phyloP scores from a whole-genome alignment of 1,140 invertebrate species.

The Caenorhabditis inopinata region DNA sequence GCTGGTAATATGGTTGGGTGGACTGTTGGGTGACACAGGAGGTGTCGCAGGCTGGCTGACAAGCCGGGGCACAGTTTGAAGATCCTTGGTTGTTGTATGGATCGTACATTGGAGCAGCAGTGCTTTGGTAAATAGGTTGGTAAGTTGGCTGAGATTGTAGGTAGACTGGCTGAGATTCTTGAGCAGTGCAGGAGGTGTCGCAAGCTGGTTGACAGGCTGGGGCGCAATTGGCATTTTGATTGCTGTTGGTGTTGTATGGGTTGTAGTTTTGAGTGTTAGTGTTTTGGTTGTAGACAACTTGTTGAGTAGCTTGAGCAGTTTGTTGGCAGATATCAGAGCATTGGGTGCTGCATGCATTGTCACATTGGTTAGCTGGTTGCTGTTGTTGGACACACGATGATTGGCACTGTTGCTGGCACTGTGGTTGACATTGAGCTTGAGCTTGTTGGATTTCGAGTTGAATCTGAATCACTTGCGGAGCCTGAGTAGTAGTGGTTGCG shows the following conservation, averaged over 20 bases:
- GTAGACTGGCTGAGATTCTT: slow-evolving; percentile 18
- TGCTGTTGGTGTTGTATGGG: slow-evolving; percentile 7
- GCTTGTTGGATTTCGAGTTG: slow-evolving; percentile 26
- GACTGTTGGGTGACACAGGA: slow-evolving; percentile 25
- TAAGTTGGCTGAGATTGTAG: background rate
- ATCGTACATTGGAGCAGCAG: slow-evolving; percentile 19
- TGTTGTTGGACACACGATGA: background rate
- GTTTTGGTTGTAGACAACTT: background rate
- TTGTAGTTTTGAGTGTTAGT: slow-evolving; percentile 19
- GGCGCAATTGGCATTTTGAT: slow-evolving; percentile 17
- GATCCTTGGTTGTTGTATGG: slow-evolving; percentile 25
- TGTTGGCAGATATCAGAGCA: slow-evolving; percentile 23
- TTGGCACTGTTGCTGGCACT: slow-evolving; percentile 1
- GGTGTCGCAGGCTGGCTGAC: slow-evolving; percentile 36
- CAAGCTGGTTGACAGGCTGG: slow-evolving; percentile 45
- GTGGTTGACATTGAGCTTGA: slow-evolving; percentile 35
- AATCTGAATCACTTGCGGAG: slow-evolving; percentile 40
- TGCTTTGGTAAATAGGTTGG: background rate
- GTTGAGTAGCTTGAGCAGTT: slow-evolving; percentile 13
- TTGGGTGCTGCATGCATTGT: background rate
- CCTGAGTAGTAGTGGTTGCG: slow-evolving; percentile 33
- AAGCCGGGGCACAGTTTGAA: slow-evolving; percentile 22
- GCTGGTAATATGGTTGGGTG: slow-evolving; percentile 43
- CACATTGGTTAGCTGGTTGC: background rate
- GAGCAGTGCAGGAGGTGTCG: slow-evolving; percentile 24